Percentiles rank a stretch among this genome's conserved stretches.
These are phyloP conservation scores for Oreohelix idahoensis DNA, from an alignment of 1,140 invertebrate genomes.

Conservation along the genomic window DNA sequence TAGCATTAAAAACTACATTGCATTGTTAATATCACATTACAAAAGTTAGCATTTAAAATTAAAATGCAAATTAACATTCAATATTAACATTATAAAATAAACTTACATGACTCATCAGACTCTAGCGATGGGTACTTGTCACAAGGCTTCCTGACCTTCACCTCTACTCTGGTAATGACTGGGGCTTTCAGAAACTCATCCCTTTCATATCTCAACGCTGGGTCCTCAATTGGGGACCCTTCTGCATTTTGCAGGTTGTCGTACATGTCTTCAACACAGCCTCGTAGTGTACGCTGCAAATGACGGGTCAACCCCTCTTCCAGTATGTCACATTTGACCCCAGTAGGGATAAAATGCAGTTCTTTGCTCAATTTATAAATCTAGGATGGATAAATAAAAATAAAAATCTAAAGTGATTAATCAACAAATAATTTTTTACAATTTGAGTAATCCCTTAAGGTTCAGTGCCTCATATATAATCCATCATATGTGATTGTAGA, in stretches of 20 bases:
- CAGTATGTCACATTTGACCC: slow-evolving; percentile 76
- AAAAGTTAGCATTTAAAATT: no score
- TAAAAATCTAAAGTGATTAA: no score
- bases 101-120: slow-evolving; percentile 71
- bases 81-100: background rate
- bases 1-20: no score
- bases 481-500: no score
- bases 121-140: slow-evolving; percentile 58
- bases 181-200: slow-evolving; percentile 53
- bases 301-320: slow-evolving; percentile 77
- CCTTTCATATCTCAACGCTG: slow-evolving; percentile 55
- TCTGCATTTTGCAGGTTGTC: slow-evolving; percentile 65
- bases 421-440: no score
- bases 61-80: no score
- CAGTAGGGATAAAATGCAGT: slow-evolving; percentile 62
- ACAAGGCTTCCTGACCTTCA: slow-evolving; percentile 65
- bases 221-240: slow-evolving; percentile 59
- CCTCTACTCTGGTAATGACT: slow-evolving; percentile 51
- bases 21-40: no score
- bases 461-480: no score
- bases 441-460: no score
- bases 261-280: slow-evolving; percentile 64
- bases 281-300: slow-evolving; percentile 70
- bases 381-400: background rate
- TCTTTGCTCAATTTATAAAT: slow-evolving; percentile 50